A percentile compares a stretch with the other conserved stretches of the same genome.
These are phyloP conservation scores for Bos indicus DNA, from an alignment of 2,113 vertebrate species.

Conservation along the genomic window DNA sequence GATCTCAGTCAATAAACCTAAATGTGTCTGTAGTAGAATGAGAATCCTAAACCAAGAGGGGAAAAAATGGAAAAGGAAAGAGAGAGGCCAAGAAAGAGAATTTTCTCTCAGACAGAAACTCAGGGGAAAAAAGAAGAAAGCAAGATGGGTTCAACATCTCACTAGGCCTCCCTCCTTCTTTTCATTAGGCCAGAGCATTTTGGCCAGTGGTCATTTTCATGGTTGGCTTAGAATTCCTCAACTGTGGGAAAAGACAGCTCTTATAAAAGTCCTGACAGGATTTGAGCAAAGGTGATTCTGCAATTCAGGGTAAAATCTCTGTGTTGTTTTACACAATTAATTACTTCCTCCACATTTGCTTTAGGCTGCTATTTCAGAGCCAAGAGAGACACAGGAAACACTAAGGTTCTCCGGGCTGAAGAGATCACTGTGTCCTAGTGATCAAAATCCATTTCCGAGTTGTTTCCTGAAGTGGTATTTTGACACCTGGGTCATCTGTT, in stretches of 20 bases:
- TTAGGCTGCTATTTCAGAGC: slow-evolving; percentile 56
- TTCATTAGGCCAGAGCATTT: not conserved
- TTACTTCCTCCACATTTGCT: slow-evolving; percentile 63
- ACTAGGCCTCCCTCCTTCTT: not conserved
- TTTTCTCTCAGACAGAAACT: not conserved
- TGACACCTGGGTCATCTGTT: slow-evolving; percentile 65
- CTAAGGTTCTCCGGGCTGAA: slow-evolving; percentile 24
- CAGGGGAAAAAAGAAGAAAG: not conserved
- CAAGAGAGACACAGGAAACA: slow-evolving; percentile 52
- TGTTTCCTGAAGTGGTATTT: slow-evolving; percentile 67
- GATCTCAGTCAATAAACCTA: not conserved
- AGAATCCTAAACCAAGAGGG: not conserved
- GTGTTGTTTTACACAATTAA: slow-evolving; percentile 65
- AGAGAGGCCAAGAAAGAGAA: not conserved
- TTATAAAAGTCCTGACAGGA: slow-evolving; percentile 5
- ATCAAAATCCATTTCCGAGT: slow-evolving; percentile 64
- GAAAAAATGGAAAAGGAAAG: not conserved
- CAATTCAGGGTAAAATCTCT: slow-evolving; percentile 30
- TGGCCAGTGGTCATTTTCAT: not conserved
- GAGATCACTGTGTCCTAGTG: slow-evolving; percentile 36
- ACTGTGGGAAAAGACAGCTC: not conserved
- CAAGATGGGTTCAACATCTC: not conserved
- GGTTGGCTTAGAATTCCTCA: slow-evolving; percentile 21
- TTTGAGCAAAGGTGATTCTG: slow-evolving; percentile 35
- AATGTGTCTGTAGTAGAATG: not conserved